These are phyloP conservation scores for Corythaixoides concolor DNA, from an alignment of 2,113 vertebrate genomes.

Conservation along the genomic window DNA sequence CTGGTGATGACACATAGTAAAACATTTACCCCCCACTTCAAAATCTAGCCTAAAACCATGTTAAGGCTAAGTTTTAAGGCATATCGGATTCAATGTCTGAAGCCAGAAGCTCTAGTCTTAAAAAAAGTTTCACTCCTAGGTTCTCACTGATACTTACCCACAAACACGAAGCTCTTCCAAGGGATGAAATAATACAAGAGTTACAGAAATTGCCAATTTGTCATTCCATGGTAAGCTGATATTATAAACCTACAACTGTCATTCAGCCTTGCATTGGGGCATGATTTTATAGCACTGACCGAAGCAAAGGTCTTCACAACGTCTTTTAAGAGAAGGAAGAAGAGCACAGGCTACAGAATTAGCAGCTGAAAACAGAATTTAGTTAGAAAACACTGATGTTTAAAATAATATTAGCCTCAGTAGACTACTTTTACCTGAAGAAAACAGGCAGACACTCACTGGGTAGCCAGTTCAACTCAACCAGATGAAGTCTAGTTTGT, in stretches of 20 bases:
- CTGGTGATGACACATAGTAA: rapidly evolving
- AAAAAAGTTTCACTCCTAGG: not conserved
- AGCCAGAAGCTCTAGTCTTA: not conserved
- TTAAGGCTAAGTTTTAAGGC: not conserved
- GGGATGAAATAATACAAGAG: not conserved
- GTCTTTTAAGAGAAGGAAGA: not conserved
- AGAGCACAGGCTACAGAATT: not conserved
- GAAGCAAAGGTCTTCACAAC: not conserved
- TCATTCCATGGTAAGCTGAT: rapidly evolving
- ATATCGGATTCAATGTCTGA: not conserved
- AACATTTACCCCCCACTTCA: not conserved
- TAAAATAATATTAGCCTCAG: not conserved
- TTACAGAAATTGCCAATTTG: not conserved
- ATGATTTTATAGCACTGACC: not conserved
- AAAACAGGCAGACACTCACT: not conserved
- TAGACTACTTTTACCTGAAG: not conserved
- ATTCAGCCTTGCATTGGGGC: not conserved
- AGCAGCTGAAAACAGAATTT: not conserved
- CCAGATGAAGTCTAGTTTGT: not conserved
- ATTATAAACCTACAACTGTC: not conserved
- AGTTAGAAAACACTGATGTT: not conserved
- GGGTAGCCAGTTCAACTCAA: not conserved
- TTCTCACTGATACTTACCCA: not conserved
- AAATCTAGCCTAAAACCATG: not conserved
- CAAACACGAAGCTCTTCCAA: not conserved